phyloP scores from a whole-genome alignment of 2,113 vertebrate genomes.

The Mus pahari region DNA sequence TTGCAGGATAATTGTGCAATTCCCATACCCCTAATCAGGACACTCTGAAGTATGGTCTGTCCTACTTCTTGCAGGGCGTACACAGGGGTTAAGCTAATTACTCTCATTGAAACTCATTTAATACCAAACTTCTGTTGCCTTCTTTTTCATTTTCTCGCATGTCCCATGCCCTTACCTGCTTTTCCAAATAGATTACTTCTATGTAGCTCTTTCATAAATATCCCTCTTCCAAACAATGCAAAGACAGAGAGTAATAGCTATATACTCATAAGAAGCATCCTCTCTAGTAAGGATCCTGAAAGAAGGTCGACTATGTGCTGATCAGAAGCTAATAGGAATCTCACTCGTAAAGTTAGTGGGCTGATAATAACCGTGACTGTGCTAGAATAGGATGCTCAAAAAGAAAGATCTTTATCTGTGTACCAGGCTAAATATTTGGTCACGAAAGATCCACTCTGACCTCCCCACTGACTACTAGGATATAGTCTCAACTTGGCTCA shows the following conservation, averaged over 20 bases:
- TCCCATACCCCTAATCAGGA: no score
- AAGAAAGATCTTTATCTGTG: neutral
- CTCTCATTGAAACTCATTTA: neutral
- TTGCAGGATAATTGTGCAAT: neutral
- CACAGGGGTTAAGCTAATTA: neutral
- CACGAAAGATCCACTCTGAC: neutral
- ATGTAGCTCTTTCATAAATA: neutral
- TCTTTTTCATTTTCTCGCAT: neutral
- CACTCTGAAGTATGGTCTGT: neutral
- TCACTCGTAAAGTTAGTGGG: neutral
- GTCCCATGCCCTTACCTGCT: neutral
- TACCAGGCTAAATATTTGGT: neutral
- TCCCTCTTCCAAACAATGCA: neutral
- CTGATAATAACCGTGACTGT: neutral
- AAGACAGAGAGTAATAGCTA: neutral
- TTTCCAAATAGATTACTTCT: neutral
- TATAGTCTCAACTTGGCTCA: neutral
- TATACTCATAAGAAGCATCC: neutral
- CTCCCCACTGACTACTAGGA: neutral
- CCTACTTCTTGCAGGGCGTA: neutral
- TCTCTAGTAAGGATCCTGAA: neutral
- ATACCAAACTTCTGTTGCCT: neutral
- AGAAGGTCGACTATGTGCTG: neutral
- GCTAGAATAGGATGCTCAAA: neutral
- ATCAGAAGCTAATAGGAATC: neutral